Evolutionary conservation across 2,888 invertebrate species (phyloP), one percentile per base, ranked within the genome.

Genomic region (Thymelicus sylvestris): DNA sequence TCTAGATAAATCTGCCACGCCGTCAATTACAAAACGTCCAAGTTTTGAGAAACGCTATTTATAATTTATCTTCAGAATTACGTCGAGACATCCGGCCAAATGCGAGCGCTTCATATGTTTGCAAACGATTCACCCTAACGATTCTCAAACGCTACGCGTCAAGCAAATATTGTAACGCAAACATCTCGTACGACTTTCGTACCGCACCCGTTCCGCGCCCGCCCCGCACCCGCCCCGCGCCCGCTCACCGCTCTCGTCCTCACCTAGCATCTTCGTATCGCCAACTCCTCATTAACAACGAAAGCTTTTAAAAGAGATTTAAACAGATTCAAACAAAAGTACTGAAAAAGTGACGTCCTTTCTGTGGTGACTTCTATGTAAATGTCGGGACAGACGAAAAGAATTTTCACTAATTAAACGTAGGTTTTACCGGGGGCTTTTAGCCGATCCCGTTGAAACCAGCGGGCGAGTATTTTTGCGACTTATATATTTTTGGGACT

Each of bases 101-200:
- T 86, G 86, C 84, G 87, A 91, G 84, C 86, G 86, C 84, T 79
- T 83, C 84, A 87, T 80, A 79, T 91, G 89, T 91, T 93, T 92
- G 85, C 89, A 82, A 84, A 90, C 86, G 87, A 89, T 90, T 89
- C 87, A 86, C 88, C 84, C 88, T 93, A 92, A 93, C 91, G 88
- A 91, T 93, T 89, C 88, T 90, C 91, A 90, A 93, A 92, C 89
- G 90, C 87, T 91, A 91, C 89, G 91, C 92, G 91, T 87, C 84
- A 85, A 79, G 87, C 86, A 89, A 91, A 90, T 86, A 92, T 86
- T 88, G 84, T 75, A 86, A 85, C 83, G 87, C 89, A 88, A 91
- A 91, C 83, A 88, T 82, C 81, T 82, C 80, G 82, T 81, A 81
- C 82, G 83, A 19, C 50, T 78, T 79, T 80, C 76, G 15, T 19